phyloP scores from a whole-genome alignment of 2,113 vertebrate species.

The Cyphomyrus plagiostoma region DNA sequence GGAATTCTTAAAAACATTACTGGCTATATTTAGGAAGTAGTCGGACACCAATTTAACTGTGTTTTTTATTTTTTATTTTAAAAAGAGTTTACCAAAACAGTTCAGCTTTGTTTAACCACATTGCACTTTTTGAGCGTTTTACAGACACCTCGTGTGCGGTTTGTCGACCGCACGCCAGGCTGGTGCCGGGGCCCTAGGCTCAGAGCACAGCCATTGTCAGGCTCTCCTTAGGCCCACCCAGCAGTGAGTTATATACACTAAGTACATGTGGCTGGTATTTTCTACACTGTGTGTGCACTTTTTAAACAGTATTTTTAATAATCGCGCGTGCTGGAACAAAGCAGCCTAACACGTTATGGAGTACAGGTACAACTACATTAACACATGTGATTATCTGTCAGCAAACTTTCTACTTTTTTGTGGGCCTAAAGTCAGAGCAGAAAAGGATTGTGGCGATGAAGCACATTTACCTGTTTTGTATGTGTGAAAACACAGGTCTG shows the following conservation, averaged over 20 bases:
- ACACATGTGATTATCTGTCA: background rate
- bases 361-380: background rate
- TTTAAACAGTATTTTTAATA: conserved; percentile 20
- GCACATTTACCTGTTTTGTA: background rate
- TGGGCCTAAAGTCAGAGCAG: background rate
- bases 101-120: conserved; percentile 15
- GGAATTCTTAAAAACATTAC: background rate
- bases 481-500: background rate
- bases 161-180: background rate
- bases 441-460: background rate
- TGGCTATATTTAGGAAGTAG: background rate
- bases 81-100: conserved; percentile 4
- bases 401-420: background rate
- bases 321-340: conserved; percentile 25
- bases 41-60: conserved; percentile 6
- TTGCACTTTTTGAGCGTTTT: conserved; percentile 24
- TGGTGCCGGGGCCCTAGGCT: background rate
- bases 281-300: conserved; percentile 22
- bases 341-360: background rate
- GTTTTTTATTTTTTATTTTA: background rate
- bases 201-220: background rate
- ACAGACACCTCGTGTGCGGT: background rate
- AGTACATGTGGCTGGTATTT: conserved; percentile 18
- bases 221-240: background rate
- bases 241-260: background rate